A percentile compares a stretch with the other conserved stretches of the same genome.
Conservation (phyloP, 2,888 invertebrate species). For the Cheilosia vulpina region DNA sequence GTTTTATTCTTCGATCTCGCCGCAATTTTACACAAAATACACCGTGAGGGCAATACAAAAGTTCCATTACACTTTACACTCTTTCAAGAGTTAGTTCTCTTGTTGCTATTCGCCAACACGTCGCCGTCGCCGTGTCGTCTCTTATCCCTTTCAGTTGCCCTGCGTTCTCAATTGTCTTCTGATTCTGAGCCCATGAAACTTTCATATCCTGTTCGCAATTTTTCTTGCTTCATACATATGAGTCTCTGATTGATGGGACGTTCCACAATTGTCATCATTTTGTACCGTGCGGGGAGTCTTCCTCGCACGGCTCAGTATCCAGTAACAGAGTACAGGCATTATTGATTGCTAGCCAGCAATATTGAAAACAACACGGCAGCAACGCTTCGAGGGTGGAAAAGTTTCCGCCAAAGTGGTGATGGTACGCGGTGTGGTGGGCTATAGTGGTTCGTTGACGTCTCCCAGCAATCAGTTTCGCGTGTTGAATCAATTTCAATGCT, state of each 20-base stretch:
- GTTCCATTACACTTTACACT: conserved; percentile 43
- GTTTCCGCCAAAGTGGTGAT: conserved; percentile 32
- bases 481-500: conserved; percentile 69
- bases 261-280: conserved; percentile 37
- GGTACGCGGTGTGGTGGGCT: neutral
- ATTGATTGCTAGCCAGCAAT: conserved; percentile 54
- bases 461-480: conserved; percentile 69
- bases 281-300: conserved; percentile 3
- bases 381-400: conserved; percentile 44
- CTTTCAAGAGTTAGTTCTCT: conserved; percentile 16
- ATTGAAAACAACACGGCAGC: conserved; percentile 4
- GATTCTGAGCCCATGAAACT: conserved; percentile 64
- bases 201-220: conserved; percentile 57
- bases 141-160: conserved; percentile 38
- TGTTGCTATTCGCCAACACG: neutral
- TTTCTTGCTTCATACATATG: conserved; percentile 4
- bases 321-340: conserved; percentile 15
- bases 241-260: conserved; percentile 39
- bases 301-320: conserved; percentile 24
- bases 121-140: neutral
- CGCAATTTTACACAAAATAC: conserved; percentile 35
- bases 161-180: conserved; percentile 63
- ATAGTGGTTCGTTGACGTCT: conserved; percentile 66
- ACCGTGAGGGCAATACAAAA: conserved; percentile 42
- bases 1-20: conserved; percentile 42